A percentile compares a stretch with the other conserved stretches of the same genome.
Evolutionary conservation across 2,113 vertebrate species (phyloP).

Genomic region (Atractosteus spatula): DNA sequence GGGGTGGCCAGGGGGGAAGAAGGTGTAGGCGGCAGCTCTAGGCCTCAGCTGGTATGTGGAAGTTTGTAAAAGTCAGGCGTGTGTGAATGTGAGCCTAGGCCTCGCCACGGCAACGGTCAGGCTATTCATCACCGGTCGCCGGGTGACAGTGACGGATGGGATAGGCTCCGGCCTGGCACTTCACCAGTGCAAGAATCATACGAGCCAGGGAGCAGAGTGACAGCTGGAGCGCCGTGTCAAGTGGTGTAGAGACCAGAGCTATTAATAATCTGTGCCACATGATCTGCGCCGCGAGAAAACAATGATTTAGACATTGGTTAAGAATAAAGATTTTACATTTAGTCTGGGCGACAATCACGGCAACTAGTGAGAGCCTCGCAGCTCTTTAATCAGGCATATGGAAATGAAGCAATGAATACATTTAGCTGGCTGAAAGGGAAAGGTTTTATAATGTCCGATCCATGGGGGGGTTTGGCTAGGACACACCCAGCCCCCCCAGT

Average conservation of each 20-base stretch:
- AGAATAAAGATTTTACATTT: slow-evolving; percentile 84
- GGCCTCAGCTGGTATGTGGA: slow-evolving; percentile 77
- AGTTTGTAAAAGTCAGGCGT: slow-evolving; percentile 71
- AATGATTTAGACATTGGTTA: slow-evolving; percentile 78
- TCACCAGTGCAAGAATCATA: slow-evolving; percentile 90
- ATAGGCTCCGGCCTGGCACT: slow-evolving; percentile 83
- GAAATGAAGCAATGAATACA: slow-evolving; percentile 85
- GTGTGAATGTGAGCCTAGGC: slow-evolving; percentile 69
- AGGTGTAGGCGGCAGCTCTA: slow-evolving; percentile 34
- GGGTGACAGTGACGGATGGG: slow-evolving; percentile 99
- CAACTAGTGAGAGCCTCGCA: slow-evolving; percentile 53
- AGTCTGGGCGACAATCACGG: slow-evolving; percentile 73
- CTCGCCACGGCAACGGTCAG: slow-evolving; percentile 61
- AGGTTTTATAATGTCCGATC: slow-evolving; percentile 22
- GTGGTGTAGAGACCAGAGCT: slow-evolving; percentile 93
- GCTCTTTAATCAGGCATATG: slow-evolving; percentile 88
- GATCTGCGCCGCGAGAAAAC: slow-evolving; percentile 69
- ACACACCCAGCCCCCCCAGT: slow-evolving; percentile 30
- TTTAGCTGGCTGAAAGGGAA: slow-evolving; percentile 52
- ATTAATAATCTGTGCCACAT: slow-evolving; percentile 99
- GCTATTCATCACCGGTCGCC: slow-evolving; percentile 91
- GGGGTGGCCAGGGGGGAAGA: too few relatives aligned
- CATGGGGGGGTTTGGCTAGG: slow-evolving; percentile 31
- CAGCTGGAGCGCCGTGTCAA: slow-evolving; percentile 98
- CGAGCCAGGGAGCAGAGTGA: slow-evolving; percentile 85